Evolutionary conservation across 2,888 invertebrate genomes (phyloP), one percentile per base, ranked within the genome.

Genomic region (Cryptus viduatorius): DNA sequence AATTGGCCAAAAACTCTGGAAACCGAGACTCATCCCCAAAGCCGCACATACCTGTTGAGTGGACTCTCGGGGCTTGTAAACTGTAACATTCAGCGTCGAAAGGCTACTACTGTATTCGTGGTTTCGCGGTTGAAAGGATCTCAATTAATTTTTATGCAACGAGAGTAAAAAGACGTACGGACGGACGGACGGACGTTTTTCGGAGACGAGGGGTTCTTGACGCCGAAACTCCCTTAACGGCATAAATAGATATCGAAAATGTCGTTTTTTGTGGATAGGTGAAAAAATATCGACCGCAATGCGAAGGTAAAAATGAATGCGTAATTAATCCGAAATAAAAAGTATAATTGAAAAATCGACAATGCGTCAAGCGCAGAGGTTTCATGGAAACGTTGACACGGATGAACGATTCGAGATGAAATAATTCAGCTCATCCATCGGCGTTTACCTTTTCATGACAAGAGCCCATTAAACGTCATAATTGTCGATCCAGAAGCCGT

Each of bases 11-110:
- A 77, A 77, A 72, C 73, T n/a, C 83, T 80, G 53, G 72, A 48
- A 65, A 76, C 56, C 56, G 24, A 56, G 56, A 67, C 80, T 72
- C 80, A 77, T 78, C 78, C 80, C 61, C 16, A 24, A 68, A 56
- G 68, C 77, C 76, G 64, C 64, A 72, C 86, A 61, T 88, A 89
- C 89, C 89, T 89, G 89, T 89, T 89, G 89, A 89, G 89, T 89
- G 85, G 86, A 84, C 89, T 86, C 87, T 75, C 44, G 86, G 82
- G 87, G 80, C 86, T 75, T 84, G 85, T 89, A 87, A 88, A 77
- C 65, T 85, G 83, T 80, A 80, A 77, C 46, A 80, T 67, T 14
- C 69, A 46, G 50, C 37, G 61, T 71, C 12, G 69, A 79, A 79
- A 76, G 61, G 71, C 50, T 68, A 37, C 19, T 46, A 37, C 19